Base-by-base conservation (phyloP, 2,113 vertebrate genomes). In the Gobius niger region DNA sequence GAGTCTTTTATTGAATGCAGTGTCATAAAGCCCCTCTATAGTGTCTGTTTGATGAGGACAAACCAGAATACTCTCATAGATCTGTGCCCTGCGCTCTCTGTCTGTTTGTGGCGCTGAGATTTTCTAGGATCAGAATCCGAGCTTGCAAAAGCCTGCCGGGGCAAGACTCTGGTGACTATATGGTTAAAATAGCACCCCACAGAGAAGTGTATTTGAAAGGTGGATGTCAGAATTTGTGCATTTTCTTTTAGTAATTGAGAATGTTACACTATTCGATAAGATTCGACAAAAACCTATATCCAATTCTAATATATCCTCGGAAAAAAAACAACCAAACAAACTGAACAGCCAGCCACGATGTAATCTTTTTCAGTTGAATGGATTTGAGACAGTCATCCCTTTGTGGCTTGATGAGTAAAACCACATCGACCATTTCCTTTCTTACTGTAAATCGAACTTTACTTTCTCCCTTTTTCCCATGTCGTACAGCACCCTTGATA, bases 161-260 rank as follows among this genome's bases (percentile, higher is more conserved):
- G 73, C 49, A 57, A 12, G 2, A 52, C 70, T 68, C 63, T 19
- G 69, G 85, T 82, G 83, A 85, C 82, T 82, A 84, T 62, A 34
- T 65, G 65, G 76, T 82, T 34, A 82, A 83, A 78, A 84, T 73
- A 77, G 24, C 9, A 72, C 74, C 64, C 34, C 6, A 65, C 53
- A 65, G 50, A 57, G 49, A 59, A 73, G 70, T 53, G 51, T 53
- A 3, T 52, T 15, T 49, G 47, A 49, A 49, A 49, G 12, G 14
- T 15, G 7, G 47, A 49, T 6, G 47, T 49, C 47, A 49, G 24
- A 34, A 34, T 34, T 34, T 34, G 24, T 24, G 5, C 24, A 34
- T 34, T 34, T 34, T 34, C 24, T 34, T 34, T 34, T 34, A 34
- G 24, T 34, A 34, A 34, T 34, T 34, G 24, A 34, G 24, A 34